Conservation (phyloP, 1,140 invertebrate genomes). For the Dreissena polymorpha region DNA sequence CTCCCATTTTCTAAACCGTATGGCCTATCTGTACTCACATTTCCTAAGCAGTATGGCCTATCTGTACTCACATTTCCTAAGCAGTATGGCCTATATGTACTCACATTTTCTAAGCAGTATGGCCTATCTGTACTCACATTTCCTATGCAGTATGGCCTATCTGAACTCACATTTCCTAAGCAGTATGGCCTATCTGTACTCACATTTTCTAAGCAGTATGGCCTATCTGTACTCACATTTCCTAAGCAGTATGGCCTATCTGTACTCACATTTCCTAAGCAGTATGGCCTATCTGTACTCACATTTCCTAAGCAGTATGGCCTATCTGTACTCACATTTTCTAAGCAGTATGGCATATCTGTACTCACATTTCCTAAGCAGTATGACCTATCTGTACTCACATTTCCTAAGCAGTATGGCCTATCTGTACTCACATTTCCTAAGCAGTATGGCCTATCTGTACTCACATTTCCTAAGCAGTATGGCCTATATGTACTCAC, state of each 20-base stretch:
- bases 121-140: slow-evolving; percentile 29
- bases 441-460: background rate
- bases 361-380: slow-evolving; percentile 51
- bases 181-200: background rate
- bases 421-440: slow-evolving; percentile 36
- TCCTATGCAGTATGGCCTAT: background rate
- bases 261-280: slow-evolving; percentile 49
- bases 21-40: slow-evolving; percentile 30
- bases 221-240: slow-evolving; percentile 31
- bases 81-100: background rate
- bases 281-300: background rate
- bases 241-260: background rate
- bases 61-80: slow-evolving; percentile 43
- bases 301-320: slow-evolving; percentile 38
- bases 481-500: slow-evolving; percentile 15
- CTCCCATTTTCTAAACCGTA: slow-evolving; percentile 45
- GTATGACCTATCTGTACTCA: slow-evolving; percentile 6
- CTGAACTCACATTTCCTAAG: slow-evolving; percentile 44
- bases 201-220: slow-evolving; percentile 40
- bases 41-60: background rate
- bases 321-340: slow-evolving; percentile 34
- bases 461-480: slow-evolving; percentile 53
- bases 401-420: slow-evolving; percentile 26
- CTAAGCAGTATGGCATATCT: background rate
- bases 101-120: slow-evolving; percentile 43